Percentiles rank a stretch among this genome's conserved stretches.
These are phyloP conservation scores for Myotis daubentonii DNA, from an alignment of 2,797 vertebrate genomes.

Conservation along the genomic window DNA sequence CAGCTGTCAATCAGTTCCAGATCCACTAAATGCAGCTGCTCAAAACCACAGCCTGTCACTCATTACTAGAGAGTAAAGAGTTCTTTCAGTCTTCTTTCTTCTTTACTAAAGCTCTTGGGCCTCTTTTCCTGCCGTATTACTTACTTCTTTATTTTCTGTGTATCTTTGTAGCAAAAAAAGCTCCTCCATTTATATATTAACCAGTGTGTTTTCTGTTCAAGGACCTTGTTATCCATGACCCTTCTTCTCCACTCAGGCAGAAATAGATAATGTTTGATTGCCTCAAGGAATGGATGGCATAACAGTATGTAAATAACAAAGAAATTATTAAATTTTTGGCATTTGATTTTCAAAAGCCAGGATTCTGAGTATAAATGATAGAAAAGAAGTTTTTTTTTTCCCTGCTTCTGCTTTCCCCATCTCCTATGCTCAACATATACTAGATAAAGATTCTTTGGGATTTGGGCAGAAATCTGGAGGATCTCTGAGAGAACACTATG, in stretches of 20 bases:
- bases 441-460: neutral
- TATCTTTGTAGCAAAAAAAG: neutral
- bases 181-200: neutral
- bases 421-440: neutral
- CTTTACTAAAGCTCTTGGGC: neutral
- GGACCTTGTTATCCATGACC: slow-evolving; percentile 1
- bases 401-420: neutral
- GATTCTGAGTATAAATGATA: neutral
- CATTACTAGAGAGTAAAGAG: neutral
- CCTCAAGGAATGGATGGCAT: neutral
- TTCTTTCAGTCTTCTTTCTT: neutral
- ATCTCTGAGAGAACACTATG: neutral
- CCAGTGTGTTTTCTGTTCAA: neutral
- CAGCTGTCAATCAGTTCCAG: neutral
- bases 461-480: neutral
- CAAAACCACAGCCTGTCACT: neutral
- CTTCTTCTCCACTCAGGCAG: neutral
- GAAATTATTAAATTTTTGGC: neutral
- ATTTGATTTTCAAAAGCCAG: slow-evolving; percentile 51
- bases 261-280: slow-evolving; percentile 6
- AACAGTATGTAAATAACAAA: neutral
- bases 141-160: neutral
- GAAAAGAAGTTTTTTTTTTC: neutral
- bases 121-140: neutral
- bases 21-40: neutral